Percentiles rank a stretch among this genome's conserved stretches.
phyloP scores from a whole-genome alignment of 1,140 invertebrate species.

The Odontomachus brunneus region DNA sequence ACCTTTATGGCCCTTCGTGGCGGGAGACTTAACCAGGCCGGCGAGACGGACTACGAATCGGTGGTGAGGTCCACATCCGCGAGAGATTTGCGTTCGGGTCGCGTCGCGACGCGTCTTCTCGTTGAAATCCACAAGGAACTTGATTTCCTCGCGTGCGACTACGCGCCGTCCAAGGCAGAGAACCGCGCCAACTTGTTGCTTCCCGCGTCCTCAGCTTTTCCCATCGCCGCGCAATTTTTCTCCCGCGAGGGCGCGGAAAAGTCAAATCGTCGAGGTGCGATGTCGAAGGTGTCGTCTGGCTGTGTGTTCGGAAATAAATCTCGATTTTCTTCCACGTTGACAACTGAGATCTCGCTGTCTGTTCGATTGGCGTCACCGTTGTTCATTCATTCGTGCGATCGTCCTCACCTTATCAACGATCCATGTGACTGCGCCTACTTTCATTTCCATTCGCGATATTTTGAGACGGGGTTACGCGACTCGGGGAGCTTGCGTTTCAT shows the following conservation, averaged over 20 bases:
- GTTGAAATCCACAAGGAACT: not conserved
- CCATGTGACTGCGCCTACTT: not conserved
- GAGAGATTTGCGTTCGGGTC: conserved; percentile 13
- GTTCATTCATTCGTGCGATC: too few species aligned
- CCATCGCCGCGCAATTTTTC: not conserved
- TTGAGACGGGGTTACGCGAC: not conserved
- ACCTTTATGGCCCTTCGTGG: conserved; percentile 14
- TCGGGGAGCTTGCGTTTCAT: conserved; percentile 12
- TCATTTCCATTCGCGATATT: conserved; percentile 18
- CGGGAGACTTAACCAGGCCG: conserved; percentile 9
- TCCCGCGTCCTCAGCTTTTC: conserved; percentile 3
- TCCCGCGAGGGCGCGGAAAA: not conserved
- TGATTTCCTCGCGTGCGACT: conserved; percentile 19
- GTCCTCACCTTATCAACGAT: too few species aligned
- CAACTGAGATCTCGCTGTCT: too few species aligned
- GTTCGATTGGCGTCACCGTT: too few species aligned
- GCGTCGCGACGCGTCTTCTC: not conserved
- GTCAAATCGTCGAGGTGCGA: not conserved
- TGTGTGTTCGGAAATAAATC: too few species aligned
- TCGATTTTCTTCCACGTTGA: too few species aligned
- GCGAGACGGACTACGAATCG: not conserved
- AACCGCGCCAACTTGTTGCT: conserved; percentile 48
- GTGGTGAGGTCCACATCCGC: not conserved
- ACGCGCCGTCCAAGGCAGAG: not conserved
- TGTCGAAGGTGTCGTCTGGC: too few species aligned